Conservation (phyloP, 1,140 invertebrate species). For the Argopecten irradians region DNA sequence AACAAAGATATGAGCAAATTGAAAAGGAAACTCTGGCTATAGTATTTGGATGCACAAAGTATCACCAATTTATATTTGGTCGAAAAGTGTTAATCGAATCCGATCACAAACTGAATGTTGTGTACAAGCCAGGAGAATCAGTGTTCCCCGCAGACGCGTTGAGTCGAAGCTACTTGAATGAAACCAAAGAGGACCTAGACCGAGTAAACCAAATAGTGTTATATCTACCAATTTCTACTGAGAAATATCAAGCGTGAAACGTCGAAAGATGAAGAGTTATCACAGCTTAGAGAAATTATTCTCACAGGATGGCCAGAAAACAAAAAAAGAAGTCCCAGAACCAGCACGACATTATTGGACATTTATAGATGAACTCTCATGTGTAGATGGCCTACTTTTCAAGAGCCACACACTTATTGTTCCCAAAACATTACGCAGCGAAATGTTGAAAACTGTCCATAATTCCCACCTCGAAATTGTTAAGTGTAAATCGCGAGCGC, state of each 20-base stretch:
- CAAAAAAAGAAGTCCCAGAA: conserved; percentile 15
- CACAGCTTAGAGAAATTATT: neutral
- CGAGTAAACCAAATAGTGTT: conserved; percentile 56
- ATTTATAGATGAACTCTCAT: conserved; percentile 30
- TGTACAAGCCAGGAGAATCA: no score
- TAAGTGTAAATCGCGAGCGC: conserved; percentile 43
- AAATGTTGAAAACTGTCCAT: conserved; percentile 73
- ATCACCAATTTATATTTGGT: conserved; percentile 20
- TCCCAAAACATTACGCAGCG: conserved; percentile 65
- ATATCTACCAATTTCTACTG: conserved; percentile 34
- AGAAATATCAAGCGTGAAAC: conserved; percentile 63
- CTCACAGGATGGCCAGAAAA: conserved; percentile 27
- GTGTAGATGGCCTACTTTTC: conserved; percentile 31
- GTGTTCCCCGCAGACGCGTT: no score
- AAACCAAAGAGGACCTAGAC: conserved; percentile 32
- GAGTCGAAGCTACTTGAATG: conserved; percentile 1
- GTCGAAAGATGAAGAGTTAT: conserved; percentile 66
- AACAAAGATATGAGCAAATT: conserved; percentile 27
- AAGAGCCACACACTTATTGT: conserved; percentile 70
- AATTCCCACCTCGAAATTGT: conserved; percentile 42
- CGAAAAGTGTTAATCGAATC: neutral
- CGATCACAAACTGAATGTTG: conserved; percentile 20
- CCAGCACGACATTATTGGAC: conserved; percentile 23
- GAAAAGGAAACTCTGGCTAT: conserved; percentile 11
- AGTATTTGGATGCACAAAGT: neutral